A percentile compares a stretch with the other conserved stretches of the same genome.
Conservation (phyloP, 2,113 vertebrate genomes). For the Lophius piscatorius region DNA sequence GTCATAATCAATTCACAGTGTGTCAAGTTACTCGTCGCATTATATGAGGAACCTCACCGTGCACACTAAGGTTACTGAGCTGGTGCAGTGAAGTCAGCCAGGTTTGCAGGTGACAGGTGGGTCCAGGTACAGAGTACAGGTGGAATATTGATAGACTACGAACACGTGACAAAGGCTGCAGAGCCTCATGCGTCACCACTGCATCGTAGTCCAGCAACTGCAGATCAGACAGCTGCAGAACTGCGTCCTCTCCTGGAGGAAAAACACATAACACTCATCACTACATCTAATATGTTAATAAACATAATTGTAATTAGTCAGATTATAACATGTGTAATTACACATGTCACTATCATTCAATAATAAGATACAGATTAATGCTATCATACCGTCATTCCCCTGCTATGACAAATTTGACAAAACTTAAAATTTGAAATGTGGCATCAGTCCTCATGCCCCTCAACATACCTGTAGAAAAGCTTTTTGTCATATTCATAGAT, state of each 20-base stretch:
- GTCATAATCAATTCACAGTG: neutral
- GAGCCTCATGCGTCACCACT: conserved; percentile 21
- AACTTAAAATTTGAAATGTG: too few relatives aligned
- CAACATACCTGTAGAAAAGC: too few relatives aligned
- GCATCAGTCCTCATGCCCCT: too few relatives aligned
- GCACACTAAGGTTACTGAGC: conserved; percentile 45
- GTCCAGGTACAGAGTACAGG: conserved; percentile 62
- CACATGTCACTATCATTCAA: too few relatives aligned
- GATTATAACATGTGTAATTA: too few relatives aligned
- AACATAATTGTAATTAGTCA: too few relatives aligned
- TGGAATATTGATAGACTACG: conserved; percentile 47
- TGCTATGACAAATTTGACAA: too few relatives aligned
- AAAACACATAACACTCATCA: neutral
- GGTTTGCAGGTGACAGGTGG: conserved; percentile 58
- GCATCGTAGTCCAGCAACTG: conserved; percentile 61
- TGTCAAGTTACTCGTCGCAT: too few relatives aligned
- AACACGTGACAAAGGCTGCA: conserved; percentile 46
- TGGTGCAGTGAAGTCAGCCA: conserved; percentile 50
- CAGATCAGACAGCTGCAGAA: conserved; percentile 46
- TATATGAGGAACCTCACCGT: conserved; percentile 49
- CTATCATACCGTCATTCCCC: too few relatives aligned
- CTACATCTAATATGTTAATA: neutral
- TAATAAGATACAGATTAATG: too few relatives aligned
- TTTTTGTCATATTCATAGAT: too few relatives aligned
- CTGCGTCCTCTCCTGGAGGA: neutral